phyloP scores from a whole-genome alignment of 2,113 vertebrate species.

The Pelecanus crispus region DNA sequence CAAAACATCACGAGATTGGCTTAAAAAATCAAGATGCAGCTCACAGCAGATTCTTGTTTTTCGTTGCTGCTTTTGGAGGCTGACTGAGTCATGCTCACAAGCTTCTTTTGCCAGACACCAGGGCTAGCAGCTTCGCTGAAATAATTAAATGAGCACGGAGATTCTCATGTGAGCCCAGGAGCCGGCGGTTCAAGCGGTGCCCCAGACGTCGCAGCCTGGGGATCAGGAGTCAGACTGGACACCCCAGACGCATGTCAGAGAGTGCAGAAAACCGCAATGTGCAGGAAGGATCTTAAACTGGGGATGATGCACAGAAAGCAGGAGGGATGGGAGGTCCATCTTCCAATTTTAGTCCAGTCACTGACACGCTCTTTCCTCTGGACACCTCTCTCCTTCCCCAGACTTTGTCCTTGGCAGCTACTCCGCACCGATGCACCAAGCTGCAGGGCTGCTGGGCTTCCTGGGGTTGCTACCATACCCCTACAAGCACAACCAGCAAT shows the following conservation, averaged over 20 bases:
- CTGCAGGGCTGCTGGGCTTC: background rate
- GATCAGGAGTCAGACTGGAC: background rate
- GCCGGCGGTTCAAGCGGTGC: rapidly evolving
- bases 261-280: rapidly evolving
- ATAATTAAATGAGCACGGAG: background rate
- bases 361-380: background rate
- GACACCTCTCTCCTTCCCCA: background rate
- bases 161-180: background rate
- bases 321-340: background rate
- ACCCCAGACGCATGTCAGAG: rapidly evolving
- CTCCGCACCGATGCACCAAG: rapidly evolving
- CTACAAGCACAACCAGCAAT: rapidly evolving
- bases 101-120: constrained; percentile 33
- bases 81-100: constrained; percentile 64
- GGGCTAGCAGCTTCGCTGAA: constrained; percentile 8
- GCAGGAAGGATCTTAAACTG: background rate
- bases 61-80: constrained; percentile 27
- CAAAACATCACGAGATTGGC: constrained; percentile 18
- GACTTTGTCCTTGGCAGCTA: background rate
- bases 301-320: rapidly evolving
- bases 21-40: constrained; percentile 45
- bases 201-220: background rate
- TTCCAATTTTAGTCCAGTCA: rapidly evolving
- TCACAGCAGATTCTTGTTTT: constrained; percentile 47
- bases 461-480: background rate